Evolutionary conservation across 2,113 vertebrate genomes (phyloP), one percentile per base, ranked within the genome.

Genomic region (Aix galericulata): DNA sequence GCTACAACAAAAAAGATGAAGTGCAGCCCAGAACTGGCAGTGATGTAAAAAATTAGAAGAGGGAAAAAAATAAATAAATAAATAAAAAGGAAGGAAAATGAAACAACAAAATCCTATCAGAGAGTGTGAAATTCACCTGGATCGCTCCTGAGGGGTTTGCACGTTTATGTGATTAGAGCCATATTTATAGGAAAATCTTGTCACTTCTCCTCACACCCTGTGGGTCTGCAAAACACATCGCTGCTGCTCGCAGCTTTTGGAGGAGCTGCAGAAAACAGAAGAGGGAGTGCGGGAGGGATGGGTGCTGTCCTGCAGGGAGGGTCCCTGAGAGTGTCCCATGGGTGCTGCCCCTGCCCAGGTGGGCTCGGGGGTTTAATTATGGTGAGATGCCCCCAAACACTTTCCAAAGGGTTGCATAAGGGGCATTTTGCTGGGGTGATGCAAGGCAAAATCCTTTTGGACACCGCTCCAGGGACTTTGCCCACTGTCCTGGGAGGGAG

Each of bases 81-180:
- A n/a, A n/a, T n/a, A n/a, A 21, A 32, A 29, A 26, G 55, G 55
- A 34, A 46, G 82, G 74, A 79, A 88, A 82, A 80, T 72, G 75
- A 86, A 92, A 59, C 42, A 64, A 67, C 72, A 75, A 66, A 92
- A 94, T 25, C 34, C 77, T 79, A 93, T 95, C 92, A 94, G 29
- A 27, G 52, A 77, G 91, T 96, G 95, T 92, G 95, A 97, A 93
- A 89, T 81, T 91, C 93, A 96, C 90, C 95, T 96, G 95, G 90
- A 76, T 91, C 17, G 32, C 81, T 90, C 93, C 93, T 71, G 44
- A 96, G 84, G 72, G 84, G 64, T 78, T 97, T 87, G 69, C 89
- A 90, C 93, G 67, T 93, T 93, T 56, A 40, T 86, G 79, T 91
- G 94, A 96, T 94, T 94, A 95, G 79, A 92, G 78, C 90, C 82